Evolutionary conservation across 1,140 invertebrate species (phyloP).

Genomic region (Ptiloglossa arizonensis): DNA sequence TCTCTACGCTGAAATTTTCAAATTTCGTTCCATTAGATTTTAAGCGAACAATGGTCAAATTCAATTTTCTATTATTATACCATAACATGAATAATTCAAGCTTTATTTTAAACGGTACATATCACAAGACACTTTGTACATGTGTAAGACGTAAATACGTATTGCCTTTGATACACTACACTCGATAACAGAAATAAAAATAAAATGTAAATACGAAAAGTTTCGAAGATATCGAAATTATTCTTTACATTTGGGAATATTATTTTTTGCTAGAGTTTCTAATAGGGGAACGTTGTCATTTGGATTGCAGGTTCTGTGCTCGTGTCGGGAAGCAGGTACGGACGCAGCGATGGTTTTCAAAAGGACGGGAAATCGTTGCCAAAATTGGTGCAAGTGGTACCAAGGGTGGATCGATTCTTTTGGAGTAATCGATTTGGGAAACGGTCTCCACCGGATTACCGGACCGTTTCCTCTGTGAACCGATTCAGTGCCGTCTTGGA

Average conservation of each 20-base stretch:
- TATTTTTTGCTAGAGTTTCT: neutral
- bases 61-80: too few species aligned
- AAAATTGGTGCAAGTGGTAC: conserved; percentile 54
- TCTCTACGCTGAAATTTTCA: too few species aligned
- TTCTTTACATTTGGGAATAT: neutral
- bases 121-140: too few species aligned
- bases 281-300: neutral
- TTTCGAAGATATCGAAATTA: too few species aligned
- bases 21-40: too few species aligned
- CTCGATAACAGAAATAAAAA: too few species aligned
- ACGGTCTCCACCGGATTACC: conserved; percentile 29
- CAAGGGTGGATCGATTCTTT: conserved; percentile 65
- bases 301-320: conserved; percentile 12
- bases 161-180: too few species aligned
- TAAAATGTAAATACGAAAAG: too few species aligned
- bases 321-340: conserved; percentile 53
- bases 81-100: too few species aligned
- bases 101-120: too few species aligned
- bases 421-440: conserved; percentile 70
- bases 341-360: conserved; percentile 27
- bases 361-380: conserved; percentile 2
- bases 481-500: conserved; percentile 47
- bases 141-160: too few species aligned
- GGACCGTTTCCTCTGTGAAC: conserved; percentile 18
- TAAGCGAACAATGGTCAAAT: too few species aligned